A percentile compares a stretch with the other conserved stretches of the same genome.
Conservation (phyloP, 1,140 invertebrate species). For the Medauroidea extradentata region DNA sequence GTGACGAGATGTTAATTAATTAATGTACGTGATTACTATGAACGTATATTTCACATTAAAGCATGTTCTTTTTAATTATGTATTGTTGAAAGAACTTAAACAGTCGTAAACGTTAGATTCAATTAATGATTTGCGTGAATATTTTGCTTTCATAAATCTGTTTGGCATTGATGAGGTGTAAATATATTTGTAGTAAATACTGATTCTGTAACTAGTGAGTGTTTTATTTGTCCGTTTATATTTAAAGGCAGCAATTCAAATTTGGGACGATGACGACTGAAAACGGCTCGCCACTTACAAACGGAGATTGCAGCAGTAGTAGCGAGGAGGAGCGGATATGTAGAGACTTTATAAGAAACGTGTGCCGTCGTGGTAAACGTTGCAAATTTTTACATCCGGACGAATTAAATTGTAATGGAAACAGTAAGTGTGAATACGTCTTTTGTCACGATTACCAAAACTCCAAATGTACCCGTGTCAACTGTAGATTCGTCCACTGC, state of each 20-base stretch:
- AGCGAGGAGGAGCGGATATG: conserved; percentile 43
- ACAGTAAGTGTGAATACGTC: conserved; percentile 31
- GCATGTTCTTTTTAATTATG: too few species aligned
- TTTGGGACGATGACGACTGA: conserved; percentile 3
- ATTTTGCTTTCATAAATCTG: too few species aligned
- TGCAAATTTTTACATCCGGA: conserved; percentile 69
- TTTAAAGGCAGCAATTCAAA: not conserved
- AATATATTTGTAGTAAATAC: too few species aligned
- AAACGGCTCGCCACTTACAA: conserved; percentile 11
- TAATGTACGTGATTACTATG: too few species aligned
- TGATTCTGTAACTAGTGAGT: too few species aligned
- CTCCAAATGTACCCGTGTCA: conserved; percentile 57
- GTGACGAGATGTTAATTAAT: too few species aligned
- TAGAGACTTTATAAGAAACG: conserved; percentile 57
- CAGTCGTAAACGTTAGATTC: too few species aligned
- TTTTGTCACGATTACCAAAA: conserved; percentile 87
- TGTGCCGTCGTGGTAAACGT: conserved; percentile 68
- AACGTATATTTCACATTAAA: too few species aligned
- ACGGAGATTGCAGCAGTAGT: conserved; percentile 5
- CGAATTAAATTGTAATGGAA: conserved; percentile 28
- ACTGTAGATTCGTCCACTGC: conserved; percentile 74
- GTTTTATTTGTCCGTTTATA: too few species aligned
- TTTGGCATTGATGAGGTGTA: too few species aligned
- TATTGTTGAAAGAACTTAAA: too few species aligned
- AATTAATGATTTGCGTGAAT: too few species aligned